A percentile compares a stretch with the other conserved stretches of the same genome.
Conservation (phyloP, 2,888 invertebrate genomes). For the Ferdinandea cuprea region DNA sequence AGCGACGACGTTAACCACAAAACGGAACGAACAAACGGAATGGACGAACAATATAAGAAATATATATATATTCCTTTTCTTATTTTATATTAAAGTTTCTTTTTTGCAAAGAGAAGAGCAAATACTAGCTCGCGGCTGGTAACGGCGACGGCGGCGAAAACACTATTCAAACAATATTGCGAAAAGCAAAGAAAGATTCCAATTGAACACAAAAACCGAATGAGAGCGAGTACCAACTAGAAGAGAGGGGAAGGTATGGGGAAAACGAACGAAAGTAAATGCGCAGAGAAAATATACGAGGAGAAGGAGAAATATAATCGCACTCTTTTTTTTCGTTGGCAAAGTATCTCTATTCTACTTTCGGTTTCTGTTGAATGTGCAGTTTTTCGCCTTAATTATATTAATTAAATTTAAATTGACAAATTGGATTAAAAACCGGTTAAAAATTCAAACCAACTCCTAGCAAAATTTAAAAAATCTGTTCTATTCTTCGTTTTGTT, state of each 20-base stretch:
- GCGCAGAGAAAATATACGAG: slow-evolving; percentile 21
- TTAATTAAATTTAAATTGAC: slow-evolving; percentile 11
- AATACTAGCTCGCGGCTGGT: slow-evolving; percentile 48
- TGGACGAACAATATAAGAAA: slow-evolving; percentile 43
- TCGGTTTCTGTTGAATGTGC: slow-evolving; percentile 33
- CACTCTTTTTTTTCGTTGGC: slow-evolving; percentile 6
- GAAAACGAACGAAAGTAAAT: slow-evolving; percentile 30
- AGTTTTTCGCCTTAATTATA: slow-evolving; percentile 43
- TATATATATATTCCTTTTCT: slow-evolving; percentile 25
- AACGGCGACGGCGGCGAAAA: slow-evolving; percentile 71
- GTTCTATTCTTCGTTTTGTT: not conserved
- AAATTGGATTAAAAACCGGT: slow-evolving; percentile 42
- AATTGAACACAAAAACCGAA: not conserved
- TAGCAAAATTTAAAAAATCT: slow-evolving; percentile 12
- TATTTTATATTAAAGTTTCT: not conserved
- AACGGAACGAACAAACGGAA: slow-evolving; percentile 60
- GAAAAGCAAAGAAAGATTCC: slow-evolving; percentile 53
- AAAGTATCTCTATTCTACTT: too few species aligned
- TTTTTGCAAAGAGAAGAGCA: slow-evolving; percentile 33
- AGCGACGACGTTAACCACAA: slow-evolving; percentile 43
- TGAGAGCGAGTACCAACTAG: not conserved
- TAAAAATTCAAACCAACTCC: slow-evolving; percentile 1
- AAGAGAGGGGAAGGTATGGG: not conserved
- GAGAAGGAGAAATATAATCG: slow-evolving; percentile 10
- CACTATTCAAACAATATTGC: slow-evolving; percentile 72